Base-by-base conservation (phyloP, 2,888 invertebrate species). In the Nymphalis c-album region DNA sequence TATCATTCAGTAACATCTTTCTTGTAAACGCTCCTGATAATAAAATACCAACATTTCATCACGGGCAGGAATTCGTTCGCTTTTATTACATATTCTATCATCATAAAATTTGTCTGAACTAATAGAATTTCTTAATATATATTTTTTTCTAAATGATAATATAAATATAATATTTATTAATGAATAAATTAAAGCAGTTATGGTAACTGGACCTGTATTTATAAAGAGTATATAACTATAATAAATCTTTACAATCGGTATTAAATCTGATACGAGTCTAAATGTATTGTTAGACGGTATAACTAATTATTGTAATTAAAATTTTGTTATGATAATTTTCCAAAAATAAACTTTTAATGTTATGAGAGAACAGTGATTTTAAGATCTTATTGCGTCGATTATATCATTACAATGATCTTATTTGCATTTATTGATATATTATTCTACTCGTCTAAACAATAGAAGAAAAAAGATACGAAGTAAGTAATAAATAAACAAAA, bases 11-110 rank as follows among this genome's bases (percentile, higher is more conserved):
- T 17, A 57, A 16, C 47, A 68, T 58, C 46, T 59, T 51, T 64
- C 35, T 60, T 47, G 57, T 64, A 48, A 58, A 48, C 45, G 64
- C 45, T 59, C 46, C 31, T 47, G 64, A 63, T 63, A 55, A 50
- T 59, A 67, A 67, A 66, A 62, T 66, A 20, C 48, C n/a, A n/a
- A 55, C 57, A 50, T 62, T 62, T 61, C 60, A 66, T 66, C 51
- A 50, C 61, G 20, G 47, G 20, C 61, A 13, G 57, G 18, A 51
- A 31, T 64, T 47, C 18, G 35, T 64, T 58, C 48, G 1, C 7
- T 58, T 58, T 55, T 60, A 46, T 60, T 22, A 17, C 7, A 10
- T 18, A 26, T 26, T 22, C 16, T 13, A 16, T 53, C 26, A 53
- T 53, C 7, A 22, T 53, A 17, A 22, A 53, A 53, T 26, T 53